Base-by-base conservation (phyloP, 2,888 invertebrate genomes). In the Clunio marinus region DNA sequence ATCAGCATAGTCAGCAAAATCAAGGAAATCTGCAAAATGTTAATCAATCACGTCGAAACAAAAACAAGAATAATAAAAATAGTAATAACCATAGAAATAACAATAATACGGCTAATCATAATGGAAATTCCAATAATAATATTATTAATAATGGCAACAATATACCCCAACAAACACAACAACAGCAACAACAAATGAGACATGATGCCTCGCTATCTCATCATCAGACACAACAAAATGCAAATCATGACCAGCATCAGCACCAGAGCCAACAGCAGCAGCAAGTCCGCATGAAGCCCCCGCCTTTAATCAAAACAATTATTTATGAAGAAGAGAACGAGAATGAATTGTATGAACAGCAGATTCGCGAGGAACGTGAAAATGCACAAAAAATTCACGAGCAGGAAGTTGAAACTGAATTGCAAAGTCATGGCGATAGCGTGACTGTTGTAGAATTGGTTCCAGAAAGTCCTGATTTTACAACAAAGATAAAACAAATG, bases 11-110 rank as follows among this genome's bases (percentile, higher is more conserved):
- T 27, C 8, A 57, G 22, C 45, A 45, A n/a, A 10, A 57, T 20
- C 20, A 22, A n/a, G n/a, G 15, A 5, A 51, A 51, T 22, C 17
- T 17, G 3, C 51, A 63, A 17, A 63, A 63, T 27, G 24, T 27
- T 37, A 63, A 63, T 63, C 63, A 63, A 63, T 63, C 63, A 63
- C n/a, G n/a, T n/a, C n/a, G n/a, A n/a, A 57, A 57, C 2, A 57
- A 57, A 24, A 46, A 46, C 15, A 63, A 46, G 22, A 22, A 22
- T 45, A 45, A 46, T 37, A 37, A n/a, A 8, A 63, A 63, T n/a
- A 63, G 27, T 15, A 63, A 62, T 3, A 62, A 46, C 37, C 28
- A 28, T 10, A 63, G 27, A 17, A 63, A 63, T 25, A 63, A 63
- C 17, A 63, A 63, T 41, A 63, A 46, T 27, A 37, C 15, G 13